Percentiles rank a stretch among this genome's conserved stretches.
Conservation (phyloP, 2,113 vertebrate species). For the Siniperca knerii region DNA sequence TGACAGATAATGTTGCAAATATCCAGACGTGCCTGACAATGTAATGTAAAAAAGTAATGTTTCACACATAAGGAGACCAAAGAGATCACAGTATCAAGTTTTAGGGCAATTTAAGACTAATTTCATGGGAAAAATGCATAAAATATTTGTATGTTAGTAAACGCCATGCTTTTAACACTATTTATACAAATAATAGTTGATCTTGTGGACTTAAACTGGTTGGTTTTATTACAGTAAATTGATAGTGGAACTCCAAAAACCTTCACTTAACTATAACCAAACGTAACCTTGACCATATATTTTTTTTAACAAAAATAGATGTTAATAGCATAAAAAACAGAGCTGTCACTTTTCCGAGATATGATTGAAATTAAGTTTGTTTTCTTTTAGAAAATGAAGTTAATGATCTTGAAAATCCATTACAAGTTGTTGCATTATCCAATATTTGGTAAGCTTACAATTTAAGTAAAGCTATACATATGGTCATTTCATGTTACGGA, state of each 20-base stretch:
- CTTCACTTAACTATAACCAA: not conserved
- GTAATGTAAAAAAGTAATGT: not conserved
- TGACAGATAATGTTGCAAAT: not conserved
- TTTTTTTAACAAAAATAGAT: not conserved
- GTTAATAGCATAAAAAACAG: not conserved
- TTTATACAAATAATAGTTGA: not conserved
- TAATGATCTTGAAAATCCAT: not conserved
- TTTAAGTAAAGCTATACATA: not conserved
- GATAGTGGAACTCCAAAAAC: not conserved
- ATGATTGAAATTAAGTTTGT: not conserved
- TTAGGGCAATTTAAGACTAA: not conserved
- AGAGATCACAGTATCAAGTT: not conserved
- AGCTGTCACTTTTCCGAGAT: not conserved
- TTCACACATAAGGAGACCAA: not conserved
- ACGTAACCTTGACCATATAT: not conserved
- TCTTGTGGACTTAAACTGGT: not conserved
- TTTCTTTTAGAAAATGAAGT: not conserved
- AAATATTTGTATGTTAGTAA: not conserved
- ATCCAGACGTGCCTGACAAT: not conserved
- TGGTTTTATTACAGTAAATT: not conserved
- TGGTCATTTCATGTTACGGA: not conserved
- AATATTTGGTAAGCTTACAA: not conserved
- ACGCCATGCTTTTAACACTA: not conserved
- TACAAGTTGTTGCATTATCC: not conserved
- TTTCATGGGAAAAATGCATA: not conserved